A percentile compares a stretch with the other conserved stretches of the same genome.
phyloP scores from a whole-genome alignment of 1,140 invertebrate species.

The Rhopalosiphum padi region DNA sequence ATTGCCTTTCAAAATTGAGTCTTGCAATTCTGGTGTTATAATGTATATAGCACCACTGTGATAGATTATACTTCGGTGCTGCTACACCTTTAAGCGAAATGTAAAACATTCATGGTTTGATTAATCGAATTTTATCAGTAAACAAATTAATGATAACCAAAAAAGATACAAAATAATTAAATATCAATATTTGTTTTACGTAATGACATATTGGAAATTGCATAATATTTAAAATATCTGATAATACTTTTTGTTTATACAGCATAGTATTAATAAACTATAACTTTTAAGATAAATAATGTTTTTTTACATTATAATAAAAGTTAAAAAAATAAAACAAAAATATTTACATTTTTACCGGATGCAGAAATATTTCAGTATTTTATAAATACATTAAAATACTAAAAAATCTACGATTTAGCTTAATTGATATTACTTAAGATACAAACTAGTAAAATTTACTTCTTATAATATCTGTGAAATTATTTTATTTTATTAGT shows the following conservation, averaged over 20 bases:
- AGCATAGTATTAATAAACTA: neutral
- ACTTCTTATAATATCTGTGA: no score
- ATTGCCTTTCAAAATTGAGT: neutral
- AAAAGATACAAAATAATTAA: neutral
- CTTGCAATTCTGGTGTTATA: neutral
- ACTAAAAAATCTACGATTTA: no score
- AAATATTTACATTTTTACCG: no score
- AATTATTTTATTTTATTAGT: no score
- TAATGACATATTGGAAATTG: neutral
- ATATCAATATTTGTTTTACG: neutral
- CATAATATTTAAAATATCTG: neutral
- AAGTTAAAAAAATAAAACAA: neutral
- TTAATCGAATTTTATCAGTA: neutral
- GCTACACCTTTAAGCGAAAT: neutral
- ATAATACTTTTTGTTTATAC: neutral
- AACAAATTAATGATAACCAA: constrained; percentile 1
- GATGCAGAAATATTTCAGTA: no score
- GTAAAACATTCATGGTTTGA: neutral
- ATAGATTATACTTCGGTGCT: neutral
- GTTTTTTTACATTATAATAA: neutral
- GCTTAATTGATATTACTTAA: no score
- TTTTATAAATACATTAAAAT: no score
- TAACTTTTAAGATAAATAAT: neutral
- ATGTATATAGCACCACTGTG: neutral
- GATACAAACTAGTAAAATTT: no score